These are phyloP conservation scores for Galerucella nymphaeae DNA, from an alignment of 2,888 invertebrate genomes.

Conservation along the genomic window DNA sequence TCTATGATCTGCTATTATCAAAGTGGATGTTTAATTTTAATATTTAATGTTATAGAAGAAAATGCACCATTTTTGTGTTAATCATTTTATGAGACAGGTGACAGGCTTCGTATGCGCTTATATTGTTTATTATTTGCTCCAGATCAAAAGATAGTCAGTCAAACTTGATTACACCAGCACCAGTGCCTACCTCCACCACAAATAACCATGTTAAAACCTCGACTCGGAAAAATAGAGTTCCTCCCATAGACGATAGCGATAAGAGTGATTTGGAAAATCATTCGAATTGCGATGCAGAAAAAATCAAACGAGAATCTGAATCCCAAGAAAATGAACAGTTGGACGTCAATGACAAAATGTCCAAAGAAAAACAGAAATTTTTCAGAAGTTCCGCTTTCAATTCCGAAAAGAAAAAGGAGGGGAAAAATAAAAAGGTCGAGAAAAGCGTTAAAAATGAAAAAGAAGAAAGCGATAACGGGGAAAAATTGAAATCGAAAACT, in stretches of 20 bases:
- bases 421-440: conserved; percentile 30
- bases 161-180: neutral
- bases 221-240: conserved; percentile 59
- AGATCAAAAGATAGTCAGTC: conserved; percentile 41
- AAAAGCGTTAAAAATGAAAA: conserved; percentile 31
- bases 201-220: conserved; percentile 50
- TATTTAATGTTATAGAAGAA: no score
- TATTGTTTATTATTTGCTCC: conserved; percentile 40
- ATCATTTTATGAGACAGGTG: no score
- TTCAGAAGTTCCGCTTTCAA: conserved; percentile 85
- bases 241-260: conserved; percentile 61
- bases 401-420: conserved; percentile 71
- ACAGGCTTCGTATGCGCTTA: conserved; percentile 5
- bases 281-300: conserved; percentile 57
- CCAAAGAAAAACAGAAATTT: conserved; percentile 89
- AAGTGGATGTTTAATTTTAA: no score
- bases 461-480: conserved; percentile 31
- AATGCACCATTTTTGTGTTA: no score
- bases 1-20: conserved; percentile 10
- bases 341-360: conserved; percentile 80
- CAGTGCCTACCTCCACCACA: conserved; percentile 33
- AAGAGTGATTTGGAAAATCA: conserved; percentile 64
- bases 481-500: conserved; percentile 31
- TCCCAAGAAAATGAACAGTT: conserved; percentile 61
- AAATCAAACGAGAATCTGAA: conserved; percentile 39